Conservation (phyloP, 2,888 invertebrate genomes). For the Rhyacophila evoluta region DNA sequence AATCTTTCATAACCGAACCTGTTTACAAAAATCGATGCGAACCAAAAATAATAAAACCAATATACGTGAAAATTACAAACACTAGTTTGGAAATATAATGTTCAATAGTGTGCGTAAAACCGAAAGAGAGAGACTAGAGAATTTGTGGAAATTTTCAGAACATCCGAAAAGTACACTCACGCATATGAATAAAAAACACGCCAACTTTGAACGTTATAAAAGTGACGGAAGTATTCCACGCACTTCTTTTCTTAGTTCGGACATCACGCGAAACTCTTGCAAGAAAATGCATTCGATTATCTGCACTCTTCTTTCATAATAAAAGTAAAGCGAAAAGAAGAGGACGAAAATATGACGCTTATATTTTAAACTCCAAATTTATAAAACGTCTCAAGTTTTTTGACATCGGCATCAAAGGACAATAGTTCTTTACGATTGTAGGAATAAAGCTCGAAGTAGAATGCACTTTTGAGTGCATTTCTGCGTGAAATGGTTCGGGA, state of each 20-base stretch:
- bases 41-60: slow-evolving; percentile 19
- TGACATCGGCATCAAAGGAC: background rate
- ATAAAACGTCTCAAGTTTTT: slow-evolving; percentile 24
- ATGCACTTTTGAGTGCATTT: background rate
- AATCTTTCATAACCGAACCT: background rate
- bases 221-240: background rate
- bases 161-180: slow-evolving; percentile 15
- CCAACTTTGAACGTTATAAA: background rate
- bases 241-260: slow-evolving; percentile 3
- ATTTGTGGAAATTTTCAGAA: slow-evolving; percentile 33
- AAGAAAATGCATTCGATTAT: slow-evolving; percentile 22
- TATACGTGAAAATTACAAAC: slow-evolving; percentile 15
- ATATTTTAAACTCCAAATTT: background rate
- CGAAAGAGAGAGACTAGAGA: slow-evolving; percentile 30
- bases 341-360: background rate
- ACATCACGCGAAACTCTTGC: background rate
- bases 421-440: background rate
- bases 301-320: slow-evolving; percentile 19
- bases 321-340: background rate
- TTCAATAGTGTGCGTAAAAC: background rate
- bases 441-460: background rate
- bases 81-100: background rate
- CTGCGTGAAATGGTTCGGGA: background rate
- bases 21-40: slow-evolving; percentile 4
- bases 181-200: background rate